phyloP scores from a whole-genome alignment of 2,797 vertebrate genomes.

The Syngnathus acus region DNA sequence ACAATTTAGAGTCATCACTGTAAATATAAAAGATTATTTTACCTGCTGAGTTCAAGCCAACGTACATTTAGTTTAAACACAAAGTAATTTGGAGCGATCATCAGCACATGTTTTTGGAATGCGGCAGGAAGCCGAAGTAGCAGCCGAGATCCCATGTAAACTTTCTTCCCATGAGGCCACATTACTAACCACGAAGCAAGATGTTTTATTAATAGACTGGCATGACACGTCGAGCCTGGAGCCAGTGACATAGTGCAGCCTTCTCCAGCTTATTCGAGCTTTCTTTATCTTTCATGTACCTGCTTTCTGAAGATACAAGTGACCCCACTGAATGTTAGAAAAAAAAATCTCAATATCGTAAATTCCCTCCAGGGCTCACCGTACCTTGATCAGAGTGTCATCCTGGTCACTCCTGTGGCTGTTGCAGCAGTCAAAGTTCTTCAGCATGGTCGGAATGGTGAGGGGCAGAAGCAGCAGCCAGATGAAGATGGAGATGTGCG shows the following conservation, averaged over 20 bases:
- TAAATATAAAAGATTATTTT: not conserved
- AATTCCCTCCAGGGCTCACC: not conserved
- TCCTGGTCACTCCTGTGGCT: not conserved
- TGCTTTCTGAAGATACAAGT: too few species aligned
- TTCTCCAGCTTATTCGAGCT: not conserved
- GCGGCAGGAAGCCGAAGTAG: not conserved
- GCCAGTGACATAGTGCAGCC: not conserved
- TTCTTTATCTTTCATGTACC: not conserved
- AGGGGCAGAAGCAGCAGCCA: constrained; percentile 59
- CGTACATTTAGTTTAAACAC: not conserved
- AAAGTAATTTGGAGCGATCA: not conserved
- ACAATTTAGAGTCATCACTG: not conserved
- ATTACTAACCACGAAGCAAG: not conserved
- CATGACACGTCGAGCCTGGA: not conserved
- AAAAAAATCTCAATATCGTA: too few species aligned
- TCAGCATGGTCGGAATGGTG: constrained; percentile 57
- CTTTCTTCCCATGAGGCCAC: not conserved
- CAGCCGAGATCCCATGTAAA: not conserved
- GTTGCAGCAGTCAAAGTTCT: constrained; percentile 49
- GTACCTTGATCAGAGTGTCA: constrained; percentile 31
- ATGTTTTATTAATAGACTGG: not conserved
- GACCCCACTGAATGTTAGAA: too few species aligned
- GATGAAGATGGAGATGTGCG: constrained; percentile 52
- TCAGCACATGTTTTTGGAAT: not conserved
- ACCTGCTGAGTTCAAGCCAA: not conserved